Evolutionary conservation across 1,140 invertebrate genomes (phyloP).

Genomic region (Micrasema longulum): DNA sequence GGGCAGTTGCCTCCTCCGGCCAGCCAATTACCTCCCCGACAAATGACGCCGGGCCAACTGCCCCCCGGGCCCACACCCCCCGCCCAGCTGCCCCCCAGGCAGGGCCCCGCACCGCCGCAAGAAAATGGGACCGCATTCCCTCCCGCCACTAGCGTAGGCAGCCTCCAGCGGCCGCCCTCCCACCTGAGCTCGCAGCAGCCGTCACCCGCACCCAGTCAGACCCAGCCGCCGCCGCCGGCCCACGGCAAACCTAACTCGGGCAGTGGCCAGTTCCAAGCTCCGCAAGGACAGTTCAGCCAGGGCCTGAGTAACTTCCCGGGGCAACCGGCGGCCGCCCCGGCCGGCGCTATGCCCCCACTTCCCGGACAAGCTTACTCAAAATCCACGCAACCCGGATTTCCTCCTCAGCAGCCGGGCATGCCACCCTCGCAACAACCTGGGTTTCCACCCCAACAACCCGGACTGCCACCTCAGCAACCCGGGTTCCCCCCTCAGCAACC

Average conservation of each 20-base stretch:
- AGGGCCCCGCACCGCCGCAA: conserved; percentile 26
- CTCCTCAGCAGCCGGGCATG: conserved; percentile 41
- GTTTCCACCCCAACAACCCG: conserved; percentile 52
- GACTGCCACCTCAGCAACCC: conserved; percentile 44
- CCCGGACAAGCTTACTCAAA: conserved; percentile 53
- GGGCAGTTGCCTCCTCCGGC: conserved; percentile 4
- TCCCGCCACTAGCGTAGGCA: too few relatives aligned
- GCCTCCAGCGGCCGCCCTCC: conserved; percentile 8
- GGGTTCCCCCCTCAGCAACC: conserved; percentile 51
- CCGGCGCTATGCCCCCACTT: conserved; percentile 53
- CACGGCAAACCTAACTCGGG: background rate
- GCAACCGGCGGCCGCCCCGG: conserved; percentile 29
- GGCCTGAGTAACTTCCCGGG: conserved; percentile 15
- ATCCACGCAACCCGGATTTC: background rate
- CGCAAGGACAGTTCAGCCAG: conserved; percentile 15
- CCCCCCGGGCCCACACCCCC: conserved; percentile 50
- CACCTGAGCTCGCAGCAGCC: conserved; percentile 15
- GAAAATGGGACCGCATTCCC: too few relatives aligned
- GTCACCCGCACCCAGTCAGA: background rate
- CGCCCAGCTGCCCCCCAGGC: conserved; percentile 43
- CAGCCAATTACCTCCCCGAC: conserved; percentile 54
- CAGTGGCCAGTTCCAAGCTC: conserved; percentile 25
- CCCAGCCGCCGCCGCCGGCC: conserved; percentile 10
- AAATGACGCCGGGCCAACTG: conserved; percentile 57
- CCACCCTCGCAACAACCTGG: conserved; percentile 40